Base-by-base conservation (phyloP, 2,888 invertebrate genomes). In the Diaperis boleti region DNA sequence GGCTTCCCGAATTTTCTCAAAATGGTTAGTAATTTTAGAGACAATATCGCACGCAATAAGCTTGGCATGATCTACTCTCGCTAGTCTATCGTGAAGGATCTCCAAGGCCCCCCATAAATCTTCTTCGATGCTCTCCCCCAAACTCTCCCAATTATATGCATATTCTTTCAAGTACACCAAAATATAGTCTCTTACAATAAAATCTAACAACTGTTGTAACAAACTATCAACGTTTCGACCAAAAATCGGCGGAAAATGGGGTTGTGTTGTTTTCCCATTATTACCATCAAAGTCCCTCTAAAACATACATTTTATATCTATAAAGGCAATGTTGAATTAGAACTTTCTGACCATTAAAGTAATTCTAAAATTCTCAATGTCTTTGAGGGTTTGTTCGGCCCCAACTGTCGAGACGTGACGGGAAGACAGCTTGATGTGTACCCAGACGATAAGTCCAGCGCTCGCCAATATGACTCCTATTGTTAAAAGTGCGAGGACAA, bases 211-310 rank as follows among this genome's bases (percentile, higher is more conserved):
- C 78, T 94, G 91, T 74, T 94, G 92, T 17, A 95, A 80, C 68
- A 93, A 89, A 72, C 90, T 88, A 76, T 95, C 95, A 29, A 95
- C 91, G 61, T 92, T 91, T 66, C 92, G 86, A 35, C 93, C 92
- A 81, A 92, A 91, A 74, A 93, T 86, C n/a, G 91, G 83, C n/a
- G 91, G 89, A 70, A 92, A 84, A 79, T 89, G 88, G 37, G 71
- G 71, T 60, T 75, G 75, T 15, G 69, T 68, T 11, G 68, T 72
- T 61, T 72, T 75, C 26, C 52, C 18, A 15, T 63, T 33, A 35
- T 4, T 14, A 2, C 44, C 15, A 5, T 56, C 56, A 22, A 20
- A 56, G n/a, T 56, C 56, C 2, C 45, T 15, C 56, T 56, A 7
- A 1, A 39, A 35, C 3, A 29, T 22, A 22, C 4, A 13, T 13